Conservation (phyloP, 2,797 vertebrate genomes). For the Uromys caudimaculatus region DNA sequence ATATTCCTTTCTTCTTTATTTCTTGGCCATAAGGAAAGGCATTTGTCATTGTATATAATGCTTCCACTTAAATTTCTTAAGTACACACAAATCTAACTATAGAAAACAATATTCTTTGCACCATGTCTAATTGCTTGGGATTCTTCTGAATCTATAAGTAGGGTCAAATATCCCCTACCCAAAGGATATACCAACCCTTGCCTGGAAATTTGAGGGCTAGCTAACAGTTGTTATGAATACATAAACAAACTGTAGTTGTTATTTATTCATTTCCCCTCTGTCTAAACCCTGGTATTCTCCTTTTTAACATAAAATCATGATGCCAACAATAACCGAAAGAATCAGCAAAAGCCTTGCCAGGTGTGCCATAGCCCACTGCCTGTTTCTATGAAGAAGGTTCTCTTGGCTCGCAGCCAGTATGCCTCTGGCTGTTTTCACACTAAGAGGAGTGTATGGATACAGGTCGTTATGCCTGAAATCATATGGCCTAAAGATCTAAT, state of each 20-base stretch:
- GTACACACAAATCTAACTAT: constrained; percentile 27
- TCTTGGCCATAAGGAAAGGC: neutral
- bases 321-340: constrained; percentile 12
- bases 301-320: constrained; percentile 32
- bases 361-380: neutral
- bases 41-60: neutral
- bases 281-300: neutral
- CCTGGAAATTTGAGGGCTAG: constrained; percentile 33
- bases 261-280: constrained; percentile 17
- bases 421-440: neutral
- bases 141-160: constrained; percentile 62
- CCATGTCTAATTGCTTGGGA: neutral
- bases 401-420: neutral
- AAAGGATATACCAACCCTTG: constrained; percentile 40
- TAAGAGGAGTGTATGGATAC: neutral
- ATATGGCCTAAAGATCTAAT: neutral
- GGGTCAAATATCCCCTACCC: neutral
- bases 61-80: constrained; percentile 47
- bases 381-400: constrained; percentile 30
- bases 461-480: neutral
- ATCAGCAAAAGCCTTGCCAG: neutral
- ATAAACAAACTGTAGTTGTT: constrained; percentile 37
- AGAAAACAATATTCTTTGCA: constrained; percentile 31
- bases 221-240: constrained; percentile 38
- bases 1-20: neutral